Conservation (phyloP, 2,888 invertebrate genomes). For the Orthonychiurus folsomi region DNA sequence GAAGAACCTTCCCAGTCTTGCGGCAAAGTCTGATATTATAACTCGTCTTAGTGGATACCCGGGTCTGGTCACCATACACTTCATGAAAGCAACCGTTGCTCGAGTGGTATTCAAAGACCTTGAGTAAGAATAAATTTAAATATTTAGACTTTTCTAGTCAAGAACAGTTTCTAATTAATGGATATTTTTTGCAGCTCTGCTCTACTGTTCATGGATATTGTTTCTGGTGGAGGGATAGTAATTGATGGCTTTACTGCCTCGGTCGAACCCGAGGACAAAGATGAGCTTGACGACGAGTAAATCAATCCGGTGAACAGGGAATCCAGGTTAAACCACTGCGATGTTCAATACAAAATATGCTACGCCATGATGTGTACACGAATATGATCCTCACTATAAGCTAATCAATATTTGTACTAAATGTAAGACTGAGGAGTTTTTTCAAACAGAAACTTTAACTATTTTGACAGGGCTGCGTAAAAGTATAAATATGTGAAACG, state of each 20-base stretch:
- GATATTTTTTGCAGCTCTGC: slow-evolving; percentile 22
- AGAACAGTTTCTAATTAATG: background rate
- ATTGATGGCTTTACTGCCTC: slow-evolving; percentile 35
- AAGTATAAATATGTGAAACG: too few relatives aligned
- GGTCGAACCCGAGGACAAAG: slow-evolving; percentile 31
- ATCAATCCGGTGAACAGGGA: background rate
- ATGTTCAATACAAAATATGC: background rate
- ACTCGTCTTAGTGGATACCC: slow-evolving; percentile 31
- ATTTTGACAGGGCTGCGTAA: too few relatives aligned
- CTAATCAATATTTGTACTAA: too few relatives aligned
- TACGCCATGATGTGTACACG: background rate
- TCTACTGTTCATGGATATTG: slow-evolving; percentile 35
- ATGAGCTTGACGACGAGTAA: slow-evolving; percentile 25
- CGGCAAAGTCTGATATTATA: slow-evolving; percentile 30
- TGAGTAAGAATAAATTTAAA: slow-evolving; percentile 24
- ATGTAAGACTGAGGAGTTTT: background rate
- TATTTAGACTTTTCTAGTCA: background rate
- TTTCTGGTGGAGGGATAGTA: slow-evolving; percentile 28
- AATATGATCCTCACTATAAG: background rate
- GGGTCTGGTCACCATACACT: slow-evolving; percentile 28
- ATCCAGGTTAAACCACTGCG: background rate
- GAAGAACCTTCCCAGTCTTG: slow-evolving; percentile 32
- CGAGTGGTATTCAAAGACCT: slow-evolving; percentile 33
- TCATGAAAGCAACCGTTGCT: slow-evolving; percentile 28
- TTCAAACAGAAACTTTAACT: background rate